Evolutionary conservation across 2,113 vertebrate species (phyloP).

Genomic region (Neodon shergylaensis): DNA sequence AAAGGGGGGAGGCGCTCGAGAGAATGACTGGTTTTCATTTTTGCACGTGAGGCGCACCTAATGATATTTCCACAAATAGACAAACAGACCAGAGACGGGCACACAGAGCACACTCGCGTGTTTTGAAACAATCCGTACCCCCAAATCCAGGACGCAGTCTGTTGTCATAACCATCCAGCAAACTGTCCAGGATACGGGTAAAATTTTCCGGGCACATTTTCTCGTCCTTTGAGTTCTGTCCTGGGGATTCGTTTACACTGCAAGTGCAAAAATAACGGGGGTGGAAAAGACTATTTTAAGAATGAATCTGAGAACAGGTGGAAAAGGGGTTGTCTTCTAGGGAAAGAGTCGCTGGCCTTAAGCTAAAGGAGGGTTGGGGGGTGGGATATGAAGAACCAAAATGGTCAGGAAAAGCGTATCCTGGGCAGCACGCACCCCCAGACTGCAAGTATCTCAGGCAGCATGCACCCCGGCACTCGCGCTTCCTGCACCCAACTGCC

Average conservation of each 20-base stretch:
- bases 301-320: slow-evolving; percentile 58
- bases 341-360: slow-evolving; percentile 57
- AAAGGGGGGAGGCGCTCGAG: neutral
- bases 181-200: slow-evolving; percentile 96
- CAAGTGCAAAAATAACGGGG: slow-evolving; percentile 63
- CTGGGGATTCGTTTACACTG: slow-evolving; percentile 91
- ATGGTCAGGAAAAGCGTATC: slow-evolving; percentile 10
- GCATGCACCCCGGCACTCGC: neutral
- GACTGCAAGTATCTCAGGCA: neutral
- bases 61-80: slow-evolving; percentile 72
- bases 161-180: slow-evolving; percentile 99
- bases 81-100: slow-evolving; percentile 72
- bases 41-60: slow-evolving; percentile 68
- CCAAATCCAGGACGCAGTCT: slow-evolving; percentile 98
- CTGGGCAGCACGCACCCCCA: neutral
- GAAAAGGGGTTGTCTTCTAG: slow-evolving; percentile 58
- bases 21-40: neutral
- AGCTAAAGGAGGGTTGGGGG: neutral
- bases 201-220: slow-evolving; percentile 97
- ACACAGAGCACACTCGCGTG: slow-evolving; percentile 72
- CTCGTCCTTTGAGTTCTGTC: slow-evolving; percentile 92
- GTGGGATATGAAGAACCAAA: neutral
- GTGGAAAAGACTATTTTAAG: slow-evolving; percentile 67
- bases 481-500: neutral
- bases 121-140: slow-evolving; percentile 86